Percentiles rank a stretch among this genome's conserved stretches.
These are phyloP conservation scores for Cydia fagiglandana DNA, from an alignment of 1,140 invertebrate genomes.

Conservation along the genomic window DNA sequence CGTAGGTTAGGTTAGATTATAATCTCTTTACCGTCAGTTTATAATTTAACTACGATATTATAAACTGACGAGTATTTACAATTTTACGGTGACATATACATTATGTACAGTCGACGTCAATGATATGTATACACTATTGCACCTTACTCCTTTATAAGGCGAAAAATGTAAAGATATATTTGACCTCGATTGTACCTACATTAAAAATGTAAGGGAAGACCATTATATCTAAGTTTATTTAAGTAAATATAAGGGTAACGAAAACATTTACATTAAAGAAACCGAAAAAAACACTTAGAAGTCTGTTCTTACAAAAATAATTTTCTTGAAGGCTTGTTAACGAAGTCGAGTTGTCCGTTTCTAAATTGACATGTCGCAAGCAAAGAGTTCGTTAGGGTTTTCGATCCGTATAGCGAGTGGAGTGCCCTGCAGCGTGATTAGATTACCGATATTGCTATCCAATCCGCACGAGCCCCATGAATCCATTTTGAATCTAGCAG, in stretches of 20 bases:
- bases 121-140: too few species aligned
- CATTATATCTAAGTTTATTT: too few species aligned
- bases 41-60: too few species aligned
- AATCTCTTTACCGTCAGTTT: too few species aligned
- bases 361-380: background rate
- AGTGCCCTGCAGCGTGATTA: background rate
- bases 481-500: background rate
- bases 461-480: background rate
- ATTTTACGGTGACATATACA: too few species aligned
- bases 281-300: background rate
- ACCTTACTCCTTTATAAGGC: too few species aligned
- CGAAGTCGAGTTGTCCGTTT: background rate
- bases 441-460: background rate
- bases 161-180: too few species aligned
- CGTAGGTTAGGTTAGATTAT: too few species aligned
- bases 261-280: background rate
- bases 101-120: too few species aligned
- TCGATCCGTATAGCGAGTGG: background rate
- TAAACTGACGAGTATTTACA: too few species aligned
- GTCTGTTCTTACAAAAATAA: background rate
- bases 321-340: background rate
- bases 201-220: too few species aligned
- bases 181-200: too few species aligned
- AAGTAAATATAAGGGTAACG: background rate
- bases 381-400: constrained; percentile 1